These are phyloP conservation scores for Echinarachnius parma DNA, from an alignment of 53 echinoderm and acorn worm genomes.

Conservation along the genomic window DNA sequence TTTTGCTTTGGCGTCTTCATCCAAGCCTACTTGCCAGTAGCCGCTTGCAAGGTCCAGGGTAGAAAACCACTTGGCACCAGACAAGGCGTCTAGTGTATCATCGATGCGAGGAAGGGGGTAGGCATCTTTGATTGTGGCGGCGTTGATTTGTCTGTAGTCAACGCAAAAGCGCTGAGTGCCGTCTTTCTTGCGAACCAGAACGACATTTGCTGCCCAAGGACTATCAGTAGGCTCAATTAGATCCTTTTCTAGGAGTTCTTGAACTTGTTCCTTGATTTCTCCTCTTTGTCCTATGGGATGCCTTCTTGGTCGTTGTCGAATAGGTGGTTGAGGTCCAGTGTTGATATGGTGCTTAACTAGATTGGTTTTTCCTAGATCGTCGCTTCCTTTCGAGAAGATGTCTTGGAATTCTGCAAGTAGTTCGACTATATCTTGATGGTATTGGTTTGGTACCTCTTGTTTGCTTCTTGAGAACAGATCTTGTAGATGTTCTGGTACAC, in stretches of 20 bases:
- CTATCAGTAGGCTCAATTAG: conserved; percentile 2
- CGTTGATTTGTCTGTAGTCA: conserved; percentile 37
- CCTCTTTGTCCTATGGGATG: not conserved
- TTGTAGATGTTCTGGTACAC: not conserved
- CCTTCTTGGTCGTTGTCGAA: not conserved
- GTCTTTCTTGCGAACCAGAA: conserved; percentile 38
- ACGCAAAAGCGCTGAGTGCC: conserved; percentile 41
- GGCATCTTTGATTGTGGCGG: conserved; percentile 37
- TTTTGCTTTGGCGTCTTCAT: conserved; percentile 16
- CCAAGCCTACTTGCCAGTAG: conserved; percentile 48
- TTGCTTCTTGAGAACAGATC: not conserved
- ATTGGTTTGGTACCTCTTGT: not conserved
- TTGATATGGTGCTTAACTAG: not conserved
- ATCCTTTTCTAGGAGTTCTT: not conserved
- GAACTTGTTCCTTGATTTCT: not conserved
- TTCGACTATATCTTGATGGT: not conserved
- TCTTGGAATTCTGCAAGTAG: conserved; percentile 13
- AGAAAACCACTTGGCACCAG: conserved; percentile 36
- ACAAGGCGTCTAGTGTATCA: conserved; percentile 30
- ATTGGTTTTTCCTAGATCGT: not conserved
- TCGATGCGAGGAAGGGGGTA: conserved; percentile 42
- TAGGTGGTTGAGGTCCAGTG: not conserved
- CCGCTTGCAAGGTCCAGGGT: conserved; percentile 43
- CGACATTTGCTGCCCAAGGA: conserved; percentile 31
- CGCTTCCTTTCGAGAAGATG: not conserved